These are phyloP conservation scores for Natrix natrix DNA, from an alignment of 2,797 vertebrate species.

Conservation along the genomic window DNA sequence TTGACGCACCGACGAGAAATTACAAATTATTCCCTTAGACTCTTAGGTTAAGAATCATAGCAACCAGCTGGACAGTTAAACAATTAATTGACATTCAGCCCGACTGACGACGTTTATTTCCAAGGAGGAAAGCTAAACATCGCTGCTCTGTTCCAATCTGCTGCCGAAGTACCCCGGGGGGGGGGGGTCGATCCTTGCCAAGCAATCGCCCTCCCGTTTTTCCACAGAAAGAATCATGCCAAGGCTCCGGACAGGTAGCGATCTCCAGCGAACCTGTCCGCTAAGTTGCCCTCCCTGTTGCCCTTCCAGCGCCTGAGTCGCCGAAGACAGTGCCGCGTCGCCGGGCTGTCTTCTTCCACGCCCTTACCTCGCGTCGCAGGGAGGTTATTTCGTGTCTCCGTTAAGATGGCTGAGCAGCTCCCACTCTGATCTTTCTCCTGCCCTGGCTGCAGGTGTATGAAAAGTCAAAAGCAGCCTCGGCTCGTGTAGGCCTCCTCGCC, in stretches of 20 bases:
- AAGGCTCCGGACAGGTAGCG: background rate
- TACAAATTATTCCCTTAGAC: background rate
- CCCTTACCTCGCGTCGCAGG: conserved; percentile 6
- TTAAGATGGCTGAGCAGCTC: background rate
- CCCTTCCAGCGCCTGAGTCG: background rate
- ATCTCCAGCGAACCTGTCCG: background rate
- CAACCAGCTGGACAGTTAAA: background rate
- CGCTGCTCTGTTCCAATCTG: background rate
- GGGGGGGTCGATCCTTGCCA: background rate
- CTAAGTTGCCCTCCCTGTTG: background rate
- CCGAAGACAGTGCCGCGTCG: background rate
- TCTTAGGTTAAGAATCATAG: background rate
- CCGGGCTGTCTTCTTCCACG: background rate
- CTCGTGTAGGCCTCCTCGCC: background rate
- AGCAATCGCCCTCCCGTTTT: background rate
- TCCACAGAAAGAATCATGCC: background rate
- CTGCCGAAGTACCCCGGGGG: background rate
- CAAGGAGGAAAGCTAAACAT: background rate
- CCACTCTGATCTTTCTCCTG: background rate
- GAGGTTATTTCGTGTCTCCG: background rate
- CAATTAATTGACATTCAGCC: background rate
- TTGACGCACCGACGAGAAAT: background rate
- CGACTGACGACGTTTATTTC: background rate
- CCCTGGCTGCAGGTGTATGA: background rate
- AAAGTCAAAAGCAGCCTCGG: background rate